phyloP scores from a whole-genome alignment of 1,140 invertebrate genomes.

The Drosophila littoralis region DNA sequence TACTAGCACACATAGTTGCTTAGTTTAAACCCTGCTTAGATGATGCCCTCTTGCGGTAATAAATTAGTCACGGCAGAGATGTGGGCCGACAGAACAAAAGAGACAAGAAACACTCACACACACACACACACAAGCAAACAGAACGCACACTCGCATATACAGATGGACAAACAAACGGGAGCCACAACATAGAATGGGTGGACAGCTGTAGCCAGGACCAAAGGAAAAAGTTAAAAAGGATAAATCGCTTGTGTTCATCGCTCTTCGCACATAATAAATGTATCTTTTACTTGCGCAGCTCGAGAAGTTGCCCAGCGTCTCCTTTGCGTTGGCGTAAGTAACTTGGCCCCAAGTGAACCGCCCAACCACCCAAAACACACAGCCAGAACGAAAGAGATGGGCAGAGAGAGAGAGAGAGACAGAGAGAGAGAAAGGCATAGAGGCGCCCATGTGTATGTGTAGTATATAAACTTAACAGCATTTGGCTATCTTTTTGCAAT shows the following conservation, averaged over 20 bases:
- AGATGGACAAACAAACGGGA: slow-evolving; percentile 18
- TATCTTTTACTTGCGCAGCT: slow-evolving; percentile 81
- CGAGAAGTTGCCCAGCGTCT: slow-evolving; percentile 54
- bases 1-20: slow-evolving; percentile 9
- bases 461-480: slow-evolving; percentile 83
- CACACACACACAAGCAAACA: background rate
- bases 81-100: slow-evolving; percentile 60
- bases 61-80: slow-evolving; percentile 71
- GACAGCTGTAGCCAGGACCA: slow-evolving; percentile 43
- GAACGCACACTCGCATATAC: slow-evolving; percentile 4
- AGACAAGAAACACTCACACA: slow-evolving; percentile 21
- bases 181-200: slow-evolving; percentile 40
- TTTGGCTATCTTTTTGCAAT: slow-evolving; percentile 84
- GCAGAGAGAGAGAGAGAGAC: slow-evolving; percentile 2
- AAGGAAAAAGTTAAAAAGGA: slow-evolving; percentile 82
- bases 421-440: slow-evolving; percentile 9
- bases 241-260: slow-evolving; percentile 84
- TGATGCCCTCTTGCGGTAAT: slow-evolving; percentile 69
- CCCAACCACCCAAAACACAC: slow-evolving; percentile 36
- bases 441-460: slow-evolving; percentile 45
- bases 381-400: slow-evolving; percentile 19
- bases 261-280: slow-evolving; percentile 84
- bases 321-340: slow-evolving; percentile 58
- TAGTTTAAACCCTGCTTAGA: slow-evolving; percentile 61
- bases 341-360: slow-evolving; percentile 59